Evolutionary conservation across 1,140 invertebrate genomes (phyloP), one percentile per base, ranked within the genome.

Genomic region (Choristoneura fumiferana): DNA sequence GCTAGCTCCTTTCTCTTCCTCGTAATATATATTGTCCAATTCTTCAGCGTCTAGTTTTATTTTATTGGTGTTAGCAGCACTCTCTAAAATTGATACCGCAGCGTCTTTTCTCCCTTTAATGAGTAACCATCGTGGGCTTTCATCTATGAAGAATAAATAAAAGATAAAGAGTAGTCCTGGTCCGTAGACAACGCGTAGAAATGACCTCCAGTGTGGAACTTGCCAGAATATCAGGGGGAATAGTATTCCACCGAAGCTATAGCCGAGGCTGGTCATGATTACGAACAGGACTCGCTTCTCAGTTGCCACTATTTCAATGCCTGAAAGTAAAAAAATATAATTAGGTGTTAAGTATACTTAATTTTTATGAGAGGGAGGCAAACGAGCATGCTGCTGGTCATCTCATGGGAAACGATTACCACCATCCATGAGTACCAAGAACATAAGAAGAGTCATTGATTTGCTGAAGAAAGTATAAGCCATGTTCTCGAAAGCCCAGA

Each of bases 91-190:
- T 0, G 12, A 10, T 36, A 73, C 43, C 0, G 83, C 81, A 64
- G 79, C 49, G 0, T 74, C 59, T 63, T 80, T 85, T 17, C 60
- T 63, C 1, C 78, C 76, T 58, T 93, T 92, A 0, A 92, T 92
- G 33, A 96, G 71, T 4, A 96, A 84, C 95, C 95, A 96, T 65
- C 85, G 69, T 8, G 79, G 75, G 39, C 83, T 88, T 60, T 88
- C 85, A 33, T 88, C 83, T 6, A 88, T 60, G 1, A 77, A 34
- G 45, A 66, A 88, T 8, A 60, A 61, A 37, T 81, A 86, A 8
- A 71, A 45, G 2, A 81, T 56, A 18, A 80, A 79, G 0, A 86
- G 49, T 12, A 88, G 43, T 5, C 73, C 70, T 1, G 81, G 82
- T 4, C 68, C 45, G 36, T 86, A 88, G 0, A 85, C 61, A 0